A percentile compares a stretch with the other conserved stretches of the same genome.
Conservation (phyloP, 2,113 vertebrate genomes). For the Leptobrachium ailaonicum region DNA sequence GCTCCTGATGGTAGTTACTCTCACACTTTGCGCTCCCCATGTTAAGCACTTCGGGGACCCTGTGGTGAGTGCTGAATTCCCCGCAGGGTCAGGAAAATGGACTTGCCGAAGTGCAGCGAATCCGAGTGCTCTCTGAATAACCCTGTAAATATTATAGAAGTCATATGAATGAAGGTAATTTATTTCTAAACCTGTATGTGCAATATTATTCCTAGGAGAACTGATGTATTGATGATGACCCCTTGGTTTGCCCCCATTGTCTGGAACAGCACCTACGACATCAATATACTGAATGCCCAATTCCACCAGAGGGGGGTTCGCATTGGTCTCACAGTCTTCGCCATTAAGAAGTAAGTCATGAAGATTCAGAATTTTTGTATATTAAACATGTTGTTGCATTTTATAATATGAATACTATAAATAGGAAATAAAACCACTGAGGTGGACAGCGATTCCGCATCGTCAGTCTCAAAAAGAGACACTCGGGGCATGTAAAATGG, state of each 20-base stretch:
- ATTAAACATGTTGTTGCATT: neutral
- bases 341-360: slow-evolving; percentile 41
- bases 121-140: too few species aligned
- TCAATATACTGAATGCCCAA: slow-evolving; percentile 26
- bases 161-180: too few species aligned
- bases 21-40: too few species aligned
- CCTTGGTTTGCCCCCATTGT: slow-evolving; percentile 36
- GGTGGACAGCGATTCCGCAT: too few species aligned
- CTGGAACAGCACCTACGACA: slow-evolving; percentile 44
- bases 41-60: too few species aligned
- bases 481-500: too few species aligned
- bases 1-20: too few species aligned
- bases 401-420: neutral
- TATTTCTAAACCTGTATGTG: neutral
- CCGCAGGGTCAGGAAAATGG: too few species aligned
- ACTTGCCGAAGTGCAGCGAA: too few species aligned
- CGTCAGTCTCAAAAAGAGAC: neutral
- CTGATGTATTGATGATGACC: slow-evolving; percentile 25
- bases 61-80: too few species aligned
- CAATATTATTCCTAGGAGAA: slow-evolving; percentile 16
- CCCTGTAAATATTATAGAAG: too few species aligned
- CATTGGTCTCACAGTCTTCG: slow-evolving; percentile 44
- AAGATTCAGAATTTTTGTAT: neutral
- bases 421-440: neutral
- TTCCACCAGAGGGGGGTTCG: slow-evolving; percentile 24